Conservation (phyloP, 1,140 invertebrate species). For the Lethrus apterus region DNA sequence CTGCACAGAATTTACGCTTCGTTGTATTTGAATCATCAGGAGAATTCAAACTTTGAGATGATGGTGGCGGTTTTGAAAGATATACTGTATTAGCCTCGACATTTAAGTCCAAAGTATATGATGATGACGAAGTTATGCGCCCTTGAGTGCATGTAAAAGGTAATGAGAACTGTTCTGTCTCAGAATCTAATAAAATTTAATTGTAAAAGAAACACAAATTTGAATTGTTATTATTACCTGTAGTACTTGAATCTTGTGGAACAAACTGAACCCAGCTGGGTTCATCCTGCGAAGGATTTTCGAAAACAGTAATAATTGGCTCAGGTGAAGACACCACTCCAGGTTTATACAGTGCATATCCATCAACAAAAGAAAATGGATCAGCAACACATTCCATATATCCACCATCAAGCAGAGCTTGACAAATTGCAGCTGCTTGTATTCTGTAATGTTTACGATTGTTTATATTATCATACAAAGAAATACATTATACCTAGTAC, state of each 20-base stretch:
- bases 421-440: slow-evolving; percentile 72
- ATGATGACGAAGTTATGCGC: slow-evolving; percentile 52
- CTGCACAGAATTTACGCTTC: slow-evolving; percentile 17
- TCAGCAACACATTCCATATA: slow-evolving; percentile 62
- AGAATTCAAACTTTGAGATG: slow-evolving; percentile 20
- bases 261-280: slow-evolving; percentile 67
- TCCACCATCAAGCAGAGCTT: slow-evolving; percentile 70
- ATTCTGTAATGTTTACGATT: slow-evolving; percentile 58
- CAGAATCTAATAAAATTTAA: slow-evolving; percentile 41
- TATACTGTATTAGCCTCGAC: slow-evolving; percentile 57
- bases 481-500: slow-evolving; percentile 37
- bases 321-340: slow-evolving; percentile 27
- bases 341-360: slow-evolving; percentile 52
- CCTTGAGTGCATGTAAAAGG: slow-evolving; percentile 24
- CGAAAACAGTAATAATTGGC: slow-evolving; percentile 22
- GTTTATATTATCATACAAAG: slow-evolving; percentile 11
- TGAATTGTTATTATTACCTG: slow-evolving; percentile 40
- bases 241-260: slow-evolving; percentile 48
- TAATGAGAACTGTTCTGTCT: slow-evolving; percentile 44
- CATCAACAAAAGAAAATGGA: slow-evolving; percentile 44
- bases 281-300: slow-evolving; percentile 43
- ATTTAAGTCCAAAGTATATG: slow-evolving; percentile 60
- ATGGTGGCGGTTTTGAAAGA: slow-evolving; percentile 45
- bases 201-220: neutral
- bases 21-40: slow-evolving; percentile 7